phyloP scores from a whole-genome alignment of 2,113 vertebrate species.

The Psilopogon haemacephalus region DNA sequence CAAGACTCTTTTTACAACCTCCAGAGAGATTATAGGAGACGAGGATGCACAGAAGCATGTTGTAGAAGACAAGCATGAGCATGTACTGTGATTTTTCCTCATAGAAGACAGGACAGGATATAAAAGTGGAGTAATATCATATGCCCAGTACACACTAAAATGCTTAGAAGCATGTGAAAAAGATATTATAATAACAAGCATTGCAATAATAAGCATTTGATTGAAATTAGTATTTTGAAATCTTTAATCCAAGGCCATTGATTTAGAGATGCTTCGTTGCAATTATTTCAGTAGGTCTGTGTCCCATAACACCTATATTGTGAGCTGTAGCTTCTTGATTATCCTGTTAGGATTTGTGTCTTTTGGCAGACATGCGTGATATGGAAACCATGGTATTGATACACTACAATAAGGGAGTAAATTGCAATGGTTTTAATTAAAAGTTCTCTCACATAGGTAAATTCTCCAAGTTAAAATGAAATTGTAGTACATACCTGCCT shows the following conservation, averaged over 20 bases:
- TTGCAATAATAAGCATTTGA: background rate
- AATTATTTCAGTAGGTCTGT: background rate
- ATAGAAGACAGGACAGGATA: background rate
- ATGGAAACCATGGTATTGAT: background rate
- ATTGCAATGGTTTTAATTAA: background rate
- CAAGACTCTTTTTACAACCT: background rate
- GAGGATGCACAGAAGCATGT: background rate
- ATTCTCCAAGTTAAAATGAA: conserved; percentile 2
- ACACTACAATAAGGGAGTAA: background rate
- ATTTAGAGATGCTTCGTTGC: background rate
- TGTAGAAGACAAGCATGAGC: background rate
- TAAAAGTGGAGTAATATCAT: background rate
- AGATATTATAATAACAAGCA: background rate
- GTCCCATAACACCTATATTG: background rate
- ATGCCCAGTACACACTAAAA: background rate
- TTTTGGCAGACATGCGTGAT: background rate
- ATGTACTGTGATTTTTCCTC: background rate
- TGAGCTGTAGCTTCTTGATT: background rate
- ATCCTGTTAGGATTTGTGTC: background rate
- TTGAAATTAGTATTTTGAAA: background rate
- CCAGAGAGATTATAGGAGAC: background rate
- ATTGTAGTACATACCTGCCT: background rate
- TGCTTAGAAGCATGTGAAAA: background rate
- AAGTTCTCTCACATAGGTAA: background rate
- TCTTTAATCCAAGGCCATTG: background rate